Evolutionary conservation across 2,888 invertebrate genomes (phyloP).

Genomic region (Apodemia mormo): DNA sequence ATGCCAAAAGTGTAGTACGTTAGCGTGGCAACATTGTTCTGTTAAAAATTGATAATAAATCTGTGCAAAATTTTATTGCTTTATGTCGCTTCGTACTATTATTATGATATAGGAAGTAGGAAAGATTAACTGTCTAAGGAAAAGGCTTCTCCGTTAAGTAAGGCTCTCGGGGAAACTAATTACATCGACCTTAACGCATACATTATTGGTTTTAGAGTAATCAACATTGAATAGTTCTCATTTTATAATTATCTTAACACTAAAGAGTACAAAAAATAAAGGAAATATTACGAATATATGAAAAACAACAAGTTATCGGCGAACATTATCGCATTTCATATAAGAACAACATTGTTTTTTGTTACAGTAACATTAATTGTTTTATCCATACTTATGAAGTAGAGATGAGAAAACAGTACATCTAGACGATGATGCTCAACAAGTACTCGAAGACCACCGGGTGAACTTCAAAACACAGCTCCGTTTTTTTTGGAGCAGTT

Average conservation of each 20-base stretch:
- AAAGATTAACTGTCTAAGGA: slow-evolving; percentile 70
- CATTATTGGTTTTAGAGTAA: slow-evolving; percentile 79
- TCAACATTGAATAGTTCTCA: slow-evolving; percentile 81
- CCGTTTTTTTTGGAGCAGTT: slow-evolving; percentile 31
- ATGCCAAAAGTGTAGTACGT: slow-evolving; percentile 50
- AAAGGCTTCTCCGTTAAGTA: slow-evolving; percentile 73
- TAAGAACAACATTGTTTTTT: slow-evolving; percentile 79
- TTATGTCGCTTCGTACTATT: slow-evolving; percentile 39
- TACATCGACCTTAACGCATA: slow-evolving; percentile 74
- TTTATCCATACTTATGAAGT: slow-evolving; percentile 68
- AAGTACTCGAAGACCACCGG: slow-evolving; percentile 39
- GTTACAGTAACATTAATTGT: slow-evolving; percentile 76
- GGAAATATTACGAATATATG: slow-evolving; percentile 81
- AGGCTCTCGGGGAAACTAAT: slow-evolving; percentile 80
- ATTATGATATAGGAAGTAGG: slow-evolving; percentile 45
- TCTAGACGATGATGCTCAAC: slow-evolving; percentile 43
- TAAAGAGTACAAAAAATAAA: slow-evolving; percentile 83
- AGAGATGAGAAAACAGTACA: slow-evolving; percentile 54
- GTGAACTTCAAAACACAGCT: slow-evolving; percentile 32
- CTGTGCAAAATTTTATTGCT: background rate
- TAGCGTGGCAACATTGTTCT: slow-evolving; percentile 46
- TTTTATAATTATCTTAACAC: slow-evolving; percentile 74
- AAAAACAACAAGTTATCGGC: slow-evolving; percentile 80
- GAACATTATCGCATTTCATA: slow-evolving; percentile 76
- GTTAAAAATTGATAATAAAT: slow-evolving; percentile 11